Evolutionary conservation across 2,113 vertebrate genomes (phyloP), one percentile per base, ranked within the genome.

Genomic region (Alethe castanea): DNA sequence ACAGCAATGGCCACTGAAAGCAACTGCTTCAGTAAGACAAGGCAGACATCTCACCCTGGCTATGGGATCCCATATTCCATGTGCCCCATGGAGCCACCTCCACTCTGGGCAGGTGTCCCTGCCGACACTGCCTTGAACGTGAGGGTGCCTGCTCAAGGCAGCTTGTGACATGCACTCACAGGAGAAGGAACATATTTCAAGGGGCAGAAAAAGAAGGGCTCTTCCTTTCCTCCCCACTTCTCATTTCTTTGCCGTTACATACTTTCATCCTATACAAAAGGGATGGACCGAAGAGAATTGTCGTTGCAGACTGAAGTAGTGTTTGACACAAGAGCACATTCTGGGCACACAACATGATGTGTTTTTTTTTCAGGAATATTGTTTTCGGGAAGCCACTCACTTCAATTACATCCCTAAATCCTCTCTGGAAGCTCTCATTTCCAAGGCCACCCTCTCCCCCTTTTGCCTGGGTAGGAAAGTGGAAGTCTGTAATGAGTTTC

Each of bases 91-190:
- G 8, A 38, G n/a, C 26, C 26, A 56, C 28, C n/a, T 38, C 52
- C 52, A 20, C 17, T 33, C 40, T 33, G 28, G n/a, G 28, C 10
- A 33, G 28, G 13, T 13, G 26, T 31, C 42, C 28, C 62, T 57
- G n/a, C 33, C 33, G 62, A 36, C n/a, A 38, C 16, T 56, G 62
- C n/a, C 52, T 38, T 0, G 0, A 26, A 47, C 0, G 1, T 38
- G n/a, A 67, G 40, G 42, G 13, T 33, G 52, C 42, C n/a, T 67
- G 45, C 23, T 90, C 28, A 44, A 81, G 61, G 33, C 44, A 79
- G 25, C 36, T 94, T 0, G 0, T 0, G 6, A 76, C 57, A 64
- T 3, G 3, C 26, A 44, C 11, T 36, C 28, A 36, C 17, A 81
- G 19, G 31, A 38, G 40, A 85, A 45, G 36, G 56, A 82, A 47